These are phyloP conservation scores for Athalia cordata DNA, from an alignment of 2,888 invertebrate genomes.

Conservation along the genomic window DNA sequence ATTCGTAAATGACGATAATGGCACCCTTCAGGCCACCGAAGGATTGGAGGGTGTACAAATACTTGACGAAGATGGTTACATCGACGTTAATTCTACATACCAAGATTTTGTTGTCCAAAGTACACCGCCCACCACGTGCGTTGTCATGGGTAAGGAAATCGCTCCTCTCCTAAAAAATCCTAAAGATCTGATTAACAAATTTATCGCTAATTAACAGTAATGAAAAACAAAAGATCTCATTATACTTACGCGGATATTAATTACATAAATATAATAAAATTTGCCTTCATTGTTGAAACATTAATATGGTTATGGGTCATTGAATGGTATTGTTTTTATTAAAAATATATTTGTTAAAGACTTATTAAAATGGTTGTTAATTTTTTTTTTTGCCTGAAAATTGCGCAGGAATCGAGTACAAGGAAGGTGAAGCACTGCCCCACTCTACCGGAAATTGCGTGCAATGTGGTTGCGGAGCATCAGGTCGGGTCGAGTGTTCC, in stretches of 20 bases:
- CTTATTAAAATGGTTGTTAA: too few relatives aligned
- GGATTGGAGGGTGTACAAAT: conserved; percentile 28
- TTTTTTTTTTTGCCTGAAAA: conserved; percentile 45
- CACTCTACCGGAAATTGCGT: conserved; percentile 83
- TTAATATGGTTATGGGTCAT: too few relatives aligned
- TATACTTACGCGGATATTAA: too few relatives aligned
- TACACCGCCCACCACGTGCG: conserved; percentile 67
- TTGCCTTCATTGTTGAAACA: too few relatives aligned
- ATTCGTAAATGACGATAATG: conserved; percentile 31
- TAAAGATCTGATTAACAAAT: too few relatives aligned
- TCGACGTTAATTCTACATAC: conserved; percentile 32
- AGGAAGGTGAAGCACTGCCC: conserved; percentile 80
- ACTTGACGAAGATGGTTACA: conserved; percentile 37
- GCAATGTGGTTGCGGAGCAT: conserved; percentile 81
- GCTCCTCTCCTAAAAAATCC: too few relatives aligned
- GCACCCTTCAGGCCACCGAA: conserved; percentile 14
- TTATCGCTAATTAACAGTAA: too few relatives aligned
- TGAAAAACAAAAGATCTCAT: too few relatives aligned
- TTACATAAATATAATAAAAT: too few relatives aligned
- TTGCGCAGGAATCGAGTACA: conserved; percentile 78
- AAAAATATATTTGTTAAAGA: too few relatives aligned
- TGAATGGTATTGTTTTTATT: too few relatives aligned
- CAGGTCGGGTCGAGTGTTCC: conserved; percentile 72
- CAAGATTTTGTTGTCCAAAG: conserved; percentile 27
- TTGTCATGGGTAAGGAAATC: conserved; percentile 73